Conservation (phyloP, 1,140 invertebrate genomes). For the Drosophila rufa region DNA sequence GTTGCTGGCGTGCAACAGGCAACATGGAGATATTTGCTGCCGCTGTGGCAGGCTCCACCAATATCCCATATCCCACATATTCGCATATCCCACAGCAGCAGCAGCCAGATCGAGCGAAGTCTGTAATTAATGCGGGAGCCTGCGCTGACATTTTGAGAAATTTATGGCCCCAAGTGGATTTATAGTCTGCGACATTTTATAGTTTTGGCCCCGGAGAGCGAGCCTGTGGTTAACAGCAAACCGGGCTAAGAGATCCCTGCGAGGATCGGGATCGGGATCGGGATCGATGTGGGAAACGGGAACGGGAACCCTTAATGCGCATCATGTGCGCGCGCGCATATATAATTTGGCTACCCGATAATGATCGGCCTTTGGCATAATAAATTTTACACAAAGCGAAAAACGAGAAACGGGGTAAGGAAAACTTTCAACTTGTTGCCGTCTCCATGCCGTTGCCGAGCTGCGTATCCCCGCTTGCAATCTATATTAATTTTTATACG, state of each 20-base stretch:
- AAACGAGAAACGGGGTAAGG: slow-evolving; percentile 40
- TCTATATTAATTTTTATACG: slow-evolving; percentile 84
- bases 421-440: slow-evolving; percentile 65
- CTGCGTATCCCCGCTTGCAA: slow-evolving; percentile 74
- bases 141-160: slow-evolving; percentile 83
- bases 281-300: slow-evolving; percentile 41
- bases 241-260: slow-evolving; percentile 25
- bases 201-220: slow-evolving; percentile 62
- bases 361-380: slow-evolving; percentile 85
- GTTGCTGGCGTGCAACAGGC: slow-evolving; percentile 62
- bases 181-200: slow-evolving; percentile 84
- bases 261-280: slow-evolving; percentile 20
- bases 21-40: slow-evolving; percentile 54
- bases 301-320: slow-evolving; percentile 65
- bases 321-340: slow-evolving; percentile 83
- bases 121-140: slow-evolving; percentile 85
- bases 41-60: slow-evolving; percentile 28
- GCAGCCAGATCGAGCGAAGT: slow-evolving; percentile 53
- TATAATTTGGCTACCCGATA: slow-evolving; percentile 84
- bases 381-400: slow-evolving; percentile 73
- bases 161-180: slow-evolving; percentile 83
- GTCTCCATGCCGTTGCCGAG: slow-evolving; percentile 33
- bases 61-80: slow-evolving; percentile 46
- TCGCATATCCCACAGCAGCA: slow-evolving; percentile 9
- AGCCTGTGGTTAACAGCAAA: slow-evolving; percentile 58